Evolutionary conservation across 2,888 invertebrate genomes (phyloP), one percentile per base, ranked within the genome.

Genomic region (Lepas anatifera): DNA sequence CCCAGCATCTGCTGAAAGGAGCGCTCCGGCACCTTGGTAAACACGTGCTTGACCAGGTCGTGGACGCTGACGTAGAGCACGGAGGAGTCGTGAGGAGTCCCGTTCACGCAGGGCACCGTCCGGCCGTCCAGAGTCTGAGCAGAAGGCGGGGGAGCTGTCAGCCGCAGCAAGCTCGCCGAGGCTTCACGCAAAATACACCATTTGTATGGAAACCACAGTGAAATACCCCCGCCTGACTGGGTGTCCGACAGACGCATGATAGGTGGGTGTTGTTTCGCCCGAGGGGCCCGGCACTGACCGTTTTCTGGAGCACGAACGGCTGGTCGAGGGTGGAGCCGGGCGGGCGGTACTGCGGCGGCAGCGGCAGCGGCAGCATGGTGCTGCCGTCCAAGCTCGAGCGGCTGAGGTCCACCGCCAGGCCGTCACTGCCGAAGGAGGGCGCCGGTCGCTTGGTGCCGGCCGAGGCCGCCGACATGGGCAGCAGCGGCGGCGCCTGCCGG

Each of bases 81-180:
- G 32, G 87, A 85, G 79, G 89, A 89, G 75, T 87, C 86, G 82
- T 88, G 90, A 25, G 91, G 89, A 82, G 91, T 90, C 27, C 89
- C 87, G 81, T 92, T 92, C 78, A 93, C 90, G 81, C 90, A 91
- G 69, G 89, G 89, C 75, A 92, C 87, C 85, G 90, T 85, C 76
- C 87, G 87, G 77, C 87, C 88, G 78, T 89, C 89, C 70, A 92
- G 88, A 73, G 88, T 83, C 58, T 89, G 90, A 78, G 89, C 89
- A 77, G 90, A 90, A n/a, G n/a, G n/a, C n/a, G n/a, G n/a, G n/a
- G n/a, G n/a, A n/a, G n/a, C n/a, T n/a, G n/a, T n/a, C n/a, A n/a
- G n/a, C n/a, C n/a, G n/a, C n/a, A n/a, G n/a, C n/a, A n/a, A n/a
- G n/a, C n/a, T n/a, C n/a, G n/a, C n/a, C n/a, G n/a, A n/a, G n/a